Conservation (phyloP, 2,113 vertebrate species). For the Leptodactylus fuscus region DNA sequence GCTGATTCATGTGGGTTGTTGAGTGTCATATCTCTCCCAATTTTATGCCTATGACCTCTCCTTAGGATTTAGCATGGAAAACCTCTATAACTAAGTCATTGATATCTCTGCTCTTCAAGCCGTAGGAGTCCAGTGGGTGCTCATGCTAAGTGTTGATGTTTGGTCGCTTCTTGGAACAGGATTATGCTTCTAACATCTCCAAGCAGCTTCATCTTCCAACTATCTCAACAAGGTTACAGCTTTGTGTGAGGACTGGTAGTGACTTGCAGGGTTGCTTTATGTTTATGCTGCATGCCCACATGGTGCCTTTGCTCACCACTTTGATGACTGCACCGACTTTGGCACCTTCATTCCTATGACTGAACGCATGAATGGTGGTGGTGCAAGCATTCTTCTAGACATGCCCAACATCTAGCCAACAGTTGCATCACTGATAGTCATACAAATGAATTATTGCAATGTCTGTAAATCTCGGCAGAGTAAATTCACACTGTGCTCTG, state of each 20-base stretch:
- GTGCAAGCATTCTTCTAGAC: neutral
- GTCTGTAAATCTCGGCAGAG: neutral
- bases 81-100: too few species aligned
- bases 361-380: neutral
- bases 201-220: neutral
- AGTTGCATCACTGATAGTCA: neutral
- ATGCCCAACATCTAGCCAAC: neutral
- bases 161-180: too few species aligned
- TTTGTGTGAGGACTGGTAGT: neutral
- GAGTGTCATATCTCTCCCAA: too few species aligned
- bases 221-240: neutral
- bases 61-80: too few species aligned
- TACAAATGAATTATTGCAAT: neutral
- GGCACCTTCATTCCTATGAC: neutral
- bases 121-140: too few species aligned
- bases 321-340: neutral
- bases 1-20: too few species aligned
- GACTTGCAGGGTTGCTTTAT: neutral
- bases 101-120: too few species aligned
- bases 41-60: too few species aligned
- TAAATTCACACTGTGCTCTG: neutral
- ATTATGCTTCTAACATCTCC: too few species aligned
- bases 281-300: neutral
- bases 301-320: neutral
- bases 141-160: too few species aligned